Conservation (phyloP, 2,888 invertebrate species). For the Sarcophaga variegata region DNA sequence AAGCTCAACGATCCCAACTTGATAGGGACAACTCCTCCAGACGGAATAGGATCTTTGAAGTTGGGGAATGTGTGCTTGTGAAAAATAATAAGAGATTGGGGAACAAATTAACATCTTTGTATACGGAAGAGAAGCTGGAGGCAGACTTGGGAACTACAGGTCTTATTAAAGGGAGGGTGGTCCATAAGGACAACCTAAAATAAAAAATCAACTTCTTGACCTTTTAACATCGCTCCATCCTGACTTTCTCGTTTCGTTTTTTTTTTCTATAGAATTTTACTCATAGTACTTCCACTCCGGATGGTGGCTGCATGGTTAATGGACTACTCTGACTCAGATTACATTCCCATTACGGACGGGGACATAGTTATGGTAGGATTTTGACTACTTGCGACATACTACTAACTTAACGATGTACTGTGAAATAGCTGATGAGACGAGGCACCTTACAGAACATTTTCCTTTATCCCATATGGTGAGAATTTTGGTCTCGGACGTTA, state of each 20-base stretch:
- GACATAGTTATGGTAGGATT: constrained; percentile 14
- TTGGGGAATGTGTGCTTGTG: constrained; percentile 1
- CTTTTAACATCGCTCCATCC: no score
- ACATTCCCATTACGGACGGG: constrained; percentile 26
- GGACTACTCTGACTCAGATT: constrained; percentile 19
- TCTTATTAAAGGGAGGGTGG: not conserved
- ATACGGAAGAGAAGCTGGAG: constrained; percentile 14
- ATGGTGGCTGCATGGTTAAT: not conserved
- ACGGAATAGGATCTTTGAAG: constrained; percentile 28
- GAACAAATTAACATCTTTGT: constrained; percentile 35
- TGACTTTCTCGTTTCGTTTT: not conserved
- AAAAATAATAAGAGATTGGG: constrained; percentile 37
- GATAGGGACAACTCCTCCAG: constrained; percentile 6
- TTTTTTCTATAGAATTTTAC: not conserved
- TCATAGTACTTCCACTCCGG: not conserved
- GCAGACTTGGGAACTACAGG: constrained; percentile 25
- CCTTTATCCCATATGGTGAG: constrained; percentile 38
- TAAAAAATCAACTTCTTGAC: no score
- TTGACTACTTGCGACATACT: not conserved
- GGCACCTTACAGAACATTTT: not conserved
- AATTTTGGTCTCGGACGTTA: no score
- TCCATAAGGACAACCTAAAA: not conserved
- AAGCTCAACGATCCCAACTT: not conserved
- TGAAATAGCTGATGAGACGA: not conserved
- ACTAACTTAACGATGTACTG: not conserved